These are phyloP conservation scores for Leptatherina wallacei DNA, from an alignment of 2,797 vertebrate species.

Conservation along the genomic window DNA sequence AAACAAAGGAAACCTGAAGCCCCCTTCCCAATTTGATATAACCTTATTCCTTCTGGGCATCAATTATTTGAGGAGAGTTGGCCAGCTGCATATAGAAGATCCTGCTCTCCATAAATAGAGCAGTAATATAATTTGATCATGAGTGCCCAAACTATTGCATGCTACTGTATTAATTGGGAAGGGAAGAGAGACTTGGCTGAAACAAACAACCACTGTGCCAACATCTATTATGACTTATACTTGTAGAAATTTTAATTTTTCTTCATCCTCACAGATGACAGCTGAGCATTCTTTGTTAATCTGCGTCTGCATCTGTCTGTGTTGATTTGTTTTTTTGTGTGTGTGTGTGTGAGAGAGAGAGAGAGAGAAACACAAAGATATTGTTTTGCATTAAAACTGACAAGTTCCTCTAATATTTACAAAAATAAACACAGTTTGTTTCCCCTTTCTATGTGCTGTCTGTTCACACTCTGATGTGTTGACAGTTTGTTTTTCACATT, in stretches of 20 bases:
- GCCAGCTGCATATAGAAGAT: neutral
- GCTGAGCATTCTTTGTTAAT: constrained; percentile 15
- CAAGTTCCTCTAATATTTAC: constrained; percentile 52
- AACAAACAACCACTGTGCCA: constrained; percentile 25
- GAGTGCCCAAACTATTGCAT: neutral
- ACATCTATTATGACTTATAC: constrained; percentile 41
- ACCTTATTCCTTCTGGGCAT: neutral
- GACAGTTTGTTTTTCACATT: constrained; percentile 42
- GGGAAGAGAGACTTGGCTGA: constrained; percentile 14
- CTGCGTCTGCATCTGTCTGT: constrained; percentile 2
- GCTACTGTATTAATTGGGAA: neutral
- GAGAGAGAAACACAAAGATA: constrained; percentile 11
- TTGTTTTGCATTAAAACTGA: constrained; percentile 46
- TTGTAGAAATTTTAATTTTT: constrained; percentile 26
- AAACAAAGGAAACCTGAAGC: neutral
- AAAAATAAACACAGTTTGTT: constrained; percentile 51
- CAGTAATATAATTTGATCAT: neutral
- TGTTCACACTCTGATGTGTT: constrained; percentile 29
- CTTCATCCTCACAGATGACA: constrained; percentile 38
- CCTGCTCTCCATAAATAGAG: neutral
- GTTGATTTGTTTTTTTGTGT: neutral
- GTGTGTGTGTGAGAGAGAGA: neutral
- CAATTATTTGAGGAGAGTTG: neutral
- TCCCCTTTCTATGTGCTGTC: constrained; percentile 31
- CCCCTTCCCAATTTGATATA: neutral